A percentile compares a stretch with the other conserved stretches of the same genome.
Conservation (phyloP, 2,797 vertebrate species). For the Eulemur coronatus region DNA sequence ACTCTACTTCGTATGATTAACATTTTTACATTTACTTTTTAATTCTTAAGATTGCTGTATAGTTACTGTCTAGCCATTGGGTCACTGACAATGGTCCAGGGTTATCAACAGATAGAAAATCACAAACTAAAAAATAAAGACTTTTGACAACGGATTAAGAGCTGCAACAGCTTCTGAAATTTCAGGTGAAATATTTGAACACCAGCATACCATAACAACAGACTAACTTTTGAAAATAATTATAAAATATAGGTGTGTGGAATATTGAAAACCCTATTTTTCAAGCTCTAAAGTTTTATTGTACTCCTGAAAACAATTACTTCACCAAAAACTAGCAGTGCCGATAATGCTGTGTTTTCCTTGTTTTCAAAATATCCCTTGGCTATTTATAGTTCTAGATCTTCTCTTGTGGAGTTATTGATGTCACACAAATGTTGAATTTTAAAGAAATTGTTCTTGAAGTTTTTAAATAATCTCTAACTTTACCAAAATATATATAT, state of each 20-base stretch:
- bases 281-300: background rate
- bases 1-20: background rate
- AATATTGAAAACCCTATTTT: background rate
- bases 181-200: background rate
- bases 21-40: background rate
- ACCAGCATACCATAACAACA: background rate
- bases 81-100: background rate
- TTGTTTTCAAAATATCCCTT: background rate
- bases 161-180: background rate
- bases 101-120: background rate
- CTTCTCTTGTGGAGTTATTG: background rate
- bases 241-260: background rate
- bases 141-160: background rate
- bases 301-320: background rate
- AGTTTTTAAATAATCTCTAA: conserved; percentile 12
- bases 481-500: background rate
- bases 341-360: background rate
- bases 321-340: background rate
- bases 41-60: background rate
- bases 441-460: background rate
- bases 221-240: background rate
- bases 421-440: background rate
- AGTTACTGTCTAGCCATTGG: background rate
- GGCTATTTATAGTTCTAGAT: background rate
- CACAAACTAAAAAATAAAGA: background rate